These are phyloP conservation scores for Bradypodion pumilum DNA, from an alignment of 2,797 vertebrate species.

Conservation along the genomic window DNA sequence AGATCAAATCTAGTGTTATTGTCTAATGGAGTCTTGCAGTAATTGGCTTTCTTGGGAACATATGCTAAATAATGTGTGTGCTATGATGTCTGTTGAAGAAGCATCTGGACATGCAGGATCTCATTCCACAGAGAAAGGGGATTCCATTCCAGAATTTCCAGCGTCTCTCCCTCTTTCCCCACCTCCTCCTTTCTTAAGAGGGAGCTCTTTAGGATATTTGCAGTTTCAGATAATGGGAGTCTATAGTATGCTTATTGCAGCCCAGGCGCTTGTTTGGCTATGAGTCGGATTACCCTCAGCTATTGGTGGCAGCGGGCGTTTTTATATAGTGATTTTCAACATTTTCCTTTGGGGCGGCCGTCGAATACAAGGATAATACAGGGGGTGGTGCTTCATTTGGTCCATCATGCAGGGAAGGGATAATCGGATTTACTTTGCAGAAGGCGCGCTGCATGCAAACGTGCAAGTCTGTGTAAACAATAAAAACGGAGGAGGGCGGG, in stretches of 20 bases:
- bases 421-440: constrained; percentile 4
- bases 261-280: neutral
- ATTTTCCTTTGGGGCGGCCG: neutral
- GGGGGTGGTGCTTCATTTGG: neutral
- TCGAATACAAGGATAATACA: neutral
- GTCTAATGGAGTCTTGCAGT: neutral
- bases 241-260: neutral
- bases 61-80: neutral
- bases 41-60: neutral
- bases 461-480: constrained; percentile 52
- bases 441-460: neutral
- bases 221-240: neutral
- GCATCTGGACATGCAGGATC: neutral
- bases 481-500: constrained; percentile 35
- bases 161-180: too few species aligned
- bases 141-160: constrained; percentile 9
- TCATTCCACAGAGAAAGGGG: neutral
- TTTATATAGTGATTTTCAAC: constrained; percentile 39
- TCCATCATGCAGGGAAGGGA: neutral
- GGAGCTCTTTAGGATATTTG: neutral
- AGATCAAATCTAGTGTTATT: too few species aligned
- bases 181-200: neutral
- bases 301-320: constrained; percentile 8
- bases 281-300: constrained; percentile 21
- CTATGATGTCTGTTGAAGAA: neutral